phyloP scores from a whole-genome alignment of 2,113 vertebrate genomes.

The Phoenicopterus ruber region DNA sequence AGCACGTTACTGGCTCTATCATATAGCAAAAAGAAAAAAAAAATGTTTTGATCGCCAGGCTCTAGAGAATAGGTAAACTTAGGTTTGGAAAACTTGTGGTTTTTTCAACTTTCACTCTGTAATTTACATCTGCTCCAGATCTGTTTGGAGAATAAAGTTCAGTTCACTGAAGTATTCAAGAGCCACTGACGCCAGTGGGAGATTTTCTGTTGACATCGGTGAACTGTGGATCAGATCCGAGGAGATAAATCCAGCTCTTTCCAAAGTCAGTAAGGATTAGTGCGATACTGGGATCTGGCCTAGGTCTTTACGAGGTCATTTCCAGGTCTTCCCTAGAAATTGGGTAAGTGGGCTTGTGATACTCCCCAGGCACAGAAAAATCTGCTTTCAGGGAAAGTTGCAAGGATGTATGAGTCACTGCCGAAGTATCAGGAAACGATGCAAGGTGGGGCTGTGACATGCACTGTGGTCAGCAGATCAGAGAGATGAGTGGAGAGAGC shows the following conservation, averaged over 20 bases:
- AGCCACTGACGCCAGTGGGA: background rate
- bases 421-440: constrained; percentile 32
- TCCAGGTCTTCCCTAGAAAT: background rate
- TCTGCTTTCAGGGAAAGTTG: constrained; percentile 50
- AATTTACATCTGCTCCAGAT: background rate
- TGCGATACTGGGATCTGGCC: background rate
- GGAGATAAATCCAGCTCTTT: background rate
- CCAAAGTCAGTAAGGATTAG: background rate
- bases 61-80: background rate
- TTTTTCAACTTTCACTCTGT: background rate
- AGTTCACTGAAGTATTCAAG: background rate
- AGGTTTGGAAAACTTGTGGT: background rate
- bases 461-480: constrained; percentile 46
- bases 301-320: background rate
- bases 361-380: background rate
- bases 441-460: constrained; percentile 47
- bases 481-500: constrained; percentile 5
- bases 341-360: background rate
- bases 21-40: background rate
- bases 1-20: background rate
- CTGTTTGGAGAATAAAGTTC: background rate
- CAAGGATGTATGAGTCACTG: background rate
- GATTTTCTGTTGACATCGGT: background rate
- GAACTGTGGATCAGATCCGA: background rate
- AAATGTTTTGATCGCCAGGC: background rate